Evolutionary conservation across 2,888 invertebrate species (phyloP).

Genomic region (Ectobius pallidus): DNA sequence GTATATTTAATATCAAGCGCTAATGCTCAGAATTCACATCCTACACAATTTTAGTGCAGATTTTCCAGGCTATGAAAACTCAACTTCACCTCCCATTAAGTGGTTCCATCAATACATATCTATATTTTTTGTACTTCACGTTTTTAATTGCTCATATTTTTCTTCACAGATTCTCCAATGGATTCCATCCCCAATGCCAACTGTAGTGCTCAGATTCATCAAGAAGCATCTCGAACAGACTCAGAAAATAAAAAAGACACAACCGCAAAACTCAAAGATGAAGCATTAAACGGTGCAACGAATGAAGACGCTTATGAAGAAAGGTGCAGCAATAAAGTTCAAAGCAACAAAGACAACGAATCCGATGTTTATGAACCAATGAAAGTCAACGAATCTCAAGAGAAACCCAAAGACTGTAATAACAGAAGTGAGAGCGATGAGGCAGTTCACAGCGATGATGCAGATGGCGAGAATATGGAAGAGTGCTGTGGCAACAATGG

Average conservation of each 20-base stretch:
- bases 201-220: constrained; percentile 23
- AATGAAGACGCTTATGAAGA: background rate
- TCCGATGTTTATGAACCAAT: background rate
- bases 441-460: background rate
- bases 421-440: background rate
- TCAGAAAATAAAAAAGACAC: constrained; percentile 14
- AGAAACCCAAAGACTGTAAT: constrained; percentile 17
- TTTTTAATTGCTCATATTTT: too few relatives aligned
- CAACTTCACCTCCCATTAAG: too few relatives aligned
- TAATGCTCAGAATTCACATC: too few relatives aligned
- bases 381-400: constrained; percentile 5
- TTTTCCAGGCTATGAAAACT: too few relatives aligned
- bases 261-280: background rate
- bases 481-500: background rate
- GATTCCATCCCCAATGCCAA: constrained; percentile 27
- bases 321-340: background rate
- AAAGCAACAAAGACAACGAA: background rate
- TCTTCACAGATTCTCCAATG: constrained; percentile 11
- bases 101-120: too few relatives aligned
- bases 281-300: background rate
- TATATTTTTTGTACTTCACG: too few relatives aligned
- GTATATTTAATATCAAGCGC: too few relatives aligned
- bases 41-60: too few relatives aligned
- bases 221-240: constrained; percentile 39
- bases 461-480: background rate